Evolutionary conservation across 2,113 vertebrate species (phyloP).

Genomic region (Pedetes capensis): DNA sequence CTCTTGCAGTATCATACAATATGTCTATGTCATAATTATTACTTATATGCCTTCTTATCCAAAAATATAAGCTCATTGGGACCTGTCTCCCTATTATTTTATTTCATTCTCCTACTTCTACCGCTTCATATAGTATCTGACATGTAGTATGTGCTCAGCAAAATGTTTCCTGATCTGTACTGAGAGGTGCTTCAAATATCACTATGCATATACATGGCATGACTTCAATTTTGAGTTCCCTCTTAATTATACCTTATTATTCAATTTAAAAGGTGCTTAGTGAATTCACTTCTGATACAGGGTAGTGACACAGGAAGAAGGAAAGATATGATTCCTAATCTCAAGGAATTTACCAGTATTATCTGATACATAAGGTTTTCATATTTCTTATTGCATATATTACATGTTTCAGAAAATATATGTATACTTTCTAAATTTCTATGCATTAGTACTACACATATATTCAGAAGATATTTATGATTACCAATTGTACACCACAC

Average conservation of each 20-base stretch:
- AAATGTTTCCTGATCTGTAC: neutral
- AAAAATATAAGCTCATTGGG: neutral
- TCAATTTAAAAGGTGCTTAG: neutral
- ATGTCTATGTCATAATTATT: neutral
- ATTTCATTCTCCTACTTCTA: neutral
- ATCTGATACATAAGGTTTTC: neutral
- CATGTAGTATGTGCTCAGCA: neutral
- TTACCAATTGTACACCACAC: neutral
- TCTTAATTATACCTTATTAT: neutral
- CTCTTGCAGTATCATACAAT: neutral
- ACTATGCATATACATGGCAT: neutral
- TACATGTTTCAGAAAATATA: neutral
- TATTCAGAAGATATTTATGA: neutral
- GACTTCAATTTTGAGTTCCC: neutral
- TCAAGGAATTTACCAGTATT: neutral
- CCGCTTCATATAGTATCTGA: neutral
- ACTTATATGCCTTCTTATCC: neutral
- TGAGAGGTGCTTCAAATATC: neutral
- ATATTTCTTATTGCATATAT: neutral
- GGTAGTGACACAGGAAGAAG: neutral
- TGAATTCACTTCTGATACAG: neutral
- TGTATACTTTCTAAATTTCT: neutral
- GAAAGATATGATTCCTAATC: neutral
- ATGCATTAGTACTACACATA: neutral
- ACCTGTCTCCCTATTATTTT: neutral